Evolutionary conservation across 1,140 invertebrate genomes (phyloP).

Genomic region (Lerema accius): DNA sequence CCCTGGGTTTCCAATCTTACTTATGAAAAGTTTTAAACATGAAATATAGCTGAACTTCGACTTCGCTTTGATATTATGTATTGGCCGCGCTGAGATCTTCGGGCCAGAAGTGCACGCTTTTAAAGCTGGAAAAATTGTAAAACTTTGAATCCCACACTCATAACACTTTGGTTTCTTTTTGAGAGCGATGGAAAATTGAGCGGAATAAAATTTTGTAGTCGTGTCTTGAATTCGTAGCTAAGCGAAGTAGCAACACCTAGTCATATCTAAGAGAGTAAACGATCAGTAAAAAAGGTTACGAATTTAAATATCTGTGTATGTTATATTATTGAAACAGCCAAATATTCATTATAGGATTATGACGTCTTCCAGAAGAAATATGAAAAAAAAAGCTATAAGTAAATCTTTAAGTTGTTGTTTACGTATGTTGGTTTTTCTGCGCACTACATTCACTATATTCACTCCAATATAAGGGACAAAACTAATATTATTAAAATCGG

Average conservation of each 20-base stretch:
- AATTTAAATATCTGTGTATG: too few relatives aligned
- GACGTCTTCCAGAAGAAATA: too few relatives aligned
- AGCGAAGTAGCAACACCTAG: neutral
- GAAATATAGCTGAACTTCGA: conserved; percentile 42
- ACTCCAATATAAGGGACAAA: too few relatives aligned
- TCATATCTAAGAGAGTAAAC: too few relatives aligned
- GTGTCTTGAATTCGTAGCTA: neutral
- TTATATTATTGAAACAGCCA: too few relatives aligned
- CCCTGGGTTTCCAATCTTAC: conserved; percentile 35
- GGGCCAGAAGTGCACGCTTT: conserved; percentile 32
- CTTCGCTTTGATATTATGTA: conserved; percentile 36
- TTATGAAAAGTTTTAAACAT: conserved; percentile 39
- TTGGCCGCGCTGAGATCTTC: conserved; percentile 36
- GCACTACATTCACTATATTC: too few relatives aligned
- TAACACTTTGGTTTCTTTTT: conserved; percentile 22
- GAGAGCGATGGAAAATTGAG: conserved; percentile 16
- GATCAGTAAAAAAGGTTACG: too few relatives aligned
- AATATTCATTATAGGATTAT: too few relatives aligned
- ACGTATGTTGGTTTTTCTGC: too few relatives aligned
- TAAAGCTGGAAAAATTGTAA: conserved; percentile 27
- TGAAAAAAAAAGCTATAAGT: too few relatives aligned
- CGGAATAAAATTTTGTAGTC: conserved; percentile 17
- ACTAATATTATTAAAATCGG: too few relatives aligned
- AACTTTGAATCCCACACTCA: conserved; percentile 33
- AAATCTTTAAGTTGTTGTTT: too few relatives aligned